Evolutionary conservation across 2,888 invertebrate genomes (phyloP), one percentile per base, ranked within the genome.

Genomic region (Mesodorylaimus sp.): DNA sequence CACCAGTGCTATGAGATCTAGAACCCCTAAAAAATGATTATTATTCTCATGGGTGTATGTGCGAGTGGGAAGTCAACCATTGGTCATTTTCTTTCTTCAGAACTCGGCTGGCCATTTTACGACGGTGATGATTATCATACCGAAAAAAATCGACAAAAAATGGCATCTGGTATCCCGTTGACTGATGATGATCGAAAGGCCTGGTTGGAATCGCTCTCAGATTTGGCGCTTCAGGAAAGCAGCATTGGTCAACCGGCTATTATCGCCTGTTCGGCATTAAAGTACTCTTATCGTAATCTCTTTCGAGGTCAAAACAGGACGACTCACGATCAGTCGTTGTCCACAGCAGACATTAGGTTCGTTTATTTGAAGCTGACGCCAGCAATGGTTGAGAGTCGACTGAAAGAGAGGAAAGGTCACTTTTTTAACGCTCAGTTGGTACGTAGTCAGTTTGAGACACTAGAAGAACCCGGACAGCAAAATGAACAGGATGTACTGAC

Each of bases 41-140:
- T 58, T 10, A 44, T 60, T 2, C 39, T 58, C 16, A 57, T 59
- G 38, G 60, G 58, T 19, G 51, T 50, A 1, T 50, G 51, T 21
- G 59, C 55, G 21, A 43, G 42, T 13, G 57, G 57, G 21, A 58
- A 58, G 39, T 50, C 57, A 5, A 57, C 59, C 5, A 38, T 59
- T n/a, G 60, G 53, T 10, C 28, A 32, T 10, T n/a, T n/a, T n/a
- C n/a, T n/a, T n/a, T n/a, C n/a, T n/a, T n/a, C n/a, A n/a, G 38
- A 23, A 19, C 16, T 58, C 29, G 59, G 51, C 2, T 60, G 60
- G 47, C 44, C 46, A 26, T 66, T 63, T 55, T 56, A 59, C 32
- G 66, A 66, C 58, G 66, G 63, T 3, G 66, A 66, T 56, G 61
- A 62, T 36, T 65, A 63, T 51, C 66, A 66, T 51, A 57, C 65